Percentiles rank a stretch among this genome's conserved stretches.
Conservation (phyloP, 2,797 vertebrate species). For the Ptychadena robeensis region DNA sequence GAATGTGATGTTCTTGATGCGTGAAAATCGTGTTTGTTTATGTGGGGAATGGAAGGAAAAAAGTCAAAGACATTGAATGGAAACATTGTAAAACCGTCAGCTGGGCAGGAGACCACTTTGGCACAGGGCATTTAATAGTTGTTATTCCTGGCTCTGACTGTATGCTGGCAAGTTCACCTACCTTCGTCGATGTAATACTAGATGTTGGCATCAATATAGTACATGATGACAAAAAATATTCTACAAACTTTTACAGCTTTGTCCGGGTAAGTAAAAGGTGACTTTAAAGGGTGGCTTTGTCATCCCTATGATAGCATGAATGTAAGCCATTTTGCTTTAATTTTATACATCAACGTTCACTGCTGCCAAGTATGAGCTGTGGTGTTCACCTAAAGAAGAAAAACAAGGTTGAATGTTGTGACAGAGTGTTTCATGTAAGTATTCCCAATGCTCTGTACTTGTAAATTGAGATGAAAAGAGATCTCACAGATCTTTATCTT, state of each 20-base stretch:
- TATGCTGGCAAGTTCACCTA: conserved; percentile 45
- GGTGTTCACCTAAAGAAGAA: neutral
- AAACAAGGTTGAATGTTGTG: conserved; percentile 11
- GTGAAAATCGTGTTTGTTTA: conserved; percentile 57
- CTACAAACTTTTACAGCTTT: conserved; percentile 26
- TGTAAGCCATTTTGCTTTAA: conserved; percentile 10
- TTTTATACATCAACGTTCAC: neutral
- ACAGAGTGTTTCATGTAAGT: conserved; percentile 16
- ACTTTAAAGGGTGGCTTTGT: conserved; percentile 17
- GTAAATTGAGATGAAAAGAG: conserved; percentile 15
- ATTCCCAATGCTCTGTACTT: conserved; percentile 7
- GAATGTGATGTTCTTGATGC: conserved; percentile 56
- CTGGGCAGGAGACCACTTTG: conserved; percentile 48
- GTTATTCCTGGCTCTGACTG: conserved; percentile 49
- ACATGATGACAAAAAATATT: conserved; percentile 41
- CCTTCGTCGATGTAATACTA: conserved; percentile 44
- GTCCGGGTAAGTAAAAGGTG: conserved; percentile 17
- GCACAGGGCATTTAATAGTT: conserved; percentile 35
- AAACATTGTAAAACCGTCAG: conserved; percentile 51
- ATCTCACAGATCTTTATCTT: conserved; percentile 31
- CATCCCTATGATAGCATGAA: conserved; percentile 11
- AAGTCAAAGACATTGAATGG: conserved; percentile 52
- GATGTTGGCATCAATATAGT: conserved; percentile 57
- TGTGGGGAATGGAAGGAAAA: conserved; percentile 34
- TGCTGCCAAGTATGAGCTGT: conserved; percentile 10